Conservation (phyloP, 2,888 invertebrate genomes). For the Sminthurides aquaticus region DNA sequence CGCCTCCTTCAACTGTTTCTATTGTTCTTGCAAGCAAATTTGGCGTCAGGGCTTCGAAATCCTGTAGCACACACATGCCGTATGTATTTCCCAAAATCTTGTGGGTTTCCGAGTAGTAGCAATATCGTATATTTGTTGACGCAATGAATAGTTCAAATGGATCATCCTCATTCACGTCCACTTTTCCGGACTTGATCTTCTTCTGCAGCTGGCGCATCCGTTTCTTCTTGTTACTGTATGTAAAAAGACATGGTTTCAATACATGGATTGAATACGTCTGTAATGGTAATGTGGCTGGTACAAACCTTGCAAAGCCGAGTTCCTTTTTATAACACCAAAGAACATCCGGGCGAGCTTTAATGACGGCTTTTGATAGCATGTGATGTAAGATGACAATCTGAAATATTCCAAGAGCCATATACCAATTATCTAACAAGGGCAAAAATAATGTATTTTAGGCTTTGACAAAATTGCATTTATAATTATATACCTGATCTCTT, state of each 20-base stretch:
- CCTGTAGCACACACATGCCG: slow-evolving; percentile 86
- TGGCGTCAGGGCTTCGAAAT: slow-evolving; percentile 95
- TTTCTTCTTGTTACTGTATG: slow-evolving; percentile 78
- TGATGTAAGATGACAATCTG: slow-evolving; percentile 91
- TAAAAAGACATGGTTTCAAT: slow-evolving; percentile 1
- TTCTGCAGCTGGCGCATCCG: slow-evolving; percentile 72
- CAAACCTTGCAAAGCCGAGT: slow-evolving; percentile 74
- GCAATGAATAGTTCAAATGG: slow-evolving; percentile 93
- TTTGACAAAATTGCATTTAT: not conserved
- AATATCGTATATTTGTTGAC: slow-evolving; percentile 91
- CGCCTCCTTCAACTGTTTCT: slow-evolving; percentile 96
- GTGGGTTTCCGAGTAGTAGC: slow-evolving; percentile 96
- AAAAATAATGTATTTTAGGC: not conserved
- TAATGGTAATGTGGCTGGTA: not conserved
- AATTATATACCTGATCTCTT: slow-evolving; percentile 71
- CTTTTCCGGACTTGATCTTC: slow-evolving; percentile 79
- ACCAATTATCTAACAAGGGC: not conserved
- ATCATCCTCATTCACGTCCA: slow-evolving; percentile 88
- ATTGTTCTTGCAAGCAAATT: slow-evolving; percentile 92
- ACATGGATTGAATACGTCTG: not conserved
- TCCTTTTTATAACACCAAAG: slow-evolving; percentile 99
- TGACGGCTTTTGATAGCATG: slow-evolving; percentile 88
- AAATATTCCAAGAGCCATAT: not conserved
- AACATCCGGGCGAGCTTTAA: slow-evolving; percentile 86
- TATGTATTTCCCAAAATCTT: slow-evolving; percentile 96